Conservation (phyloP, 2,797 vertebrate genomes). For the Oryzias sinensis region DNA sequence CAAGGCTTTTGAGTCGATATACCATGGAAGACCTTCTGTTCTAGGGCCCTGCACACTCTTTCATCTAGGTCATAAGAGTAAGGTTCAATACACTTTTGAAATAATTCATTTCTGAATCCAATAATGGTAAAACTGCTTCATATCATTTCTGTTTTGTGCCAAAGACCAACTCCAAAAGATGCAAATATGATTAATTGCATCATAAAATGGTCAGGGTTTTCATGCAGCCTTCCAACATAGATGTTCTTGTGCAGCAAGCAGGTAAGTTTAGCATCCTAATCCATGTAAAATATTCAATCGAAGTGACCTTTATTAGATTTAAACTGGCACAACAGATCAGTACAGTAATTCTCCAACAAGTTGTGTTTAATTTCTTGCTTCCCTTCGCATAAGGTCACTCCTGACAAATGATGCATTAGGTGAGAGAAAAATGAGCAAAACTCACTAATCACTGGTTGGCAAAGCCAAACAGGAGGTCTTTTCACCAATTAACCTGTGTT, state of each 20-base stretch:
- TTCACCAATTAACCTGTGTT: slow-evolving; percentile 16
- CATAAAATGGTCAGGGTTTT: not conserved
- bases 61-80: slow-evolving; percentile 26
- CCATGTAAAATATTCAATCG: slow-evolving; percentile 13
- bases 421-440: slow-evolving; percentile 10
- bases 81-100: slow-evolving; percentile 6
- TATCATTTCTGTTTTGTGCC: not conserved
- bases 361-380: slow-evolving; percentile 24
- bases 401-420: slow-evolving; percentile 11
- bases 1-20: slow-evolving; percentile 34
- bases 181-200: not conserved
- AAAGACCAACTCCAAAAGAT: not conserved
- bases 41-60: slow-evolving; percentile 10
- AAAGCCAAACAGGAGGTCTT: slow-evolving; percentile 17
- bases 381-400: slow-evolving; percentile 8
- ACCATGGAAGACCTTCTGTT: slow-evolving; percentile 13
- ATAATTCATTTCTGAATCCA: not conserved
- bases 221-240: slow-evolving; percentile 19
- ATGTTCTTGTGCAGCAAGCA: slow-evolving; percentile 7
- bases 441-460: slow-evolving; percentile 16
- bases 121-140: slow-evolving; percentile 10
- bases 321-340: slow-evolving; percentile 13
- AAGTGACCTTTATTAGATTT: slow-evolving; percentile 23
- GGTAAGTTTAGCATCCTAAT: slow-evolving; percentile 10
- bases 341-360: slow-evolving; percentile 13